Conservation (phyloP, 2,113 vertebrate species). For the Nothoprocta pentlandii region DNA sequence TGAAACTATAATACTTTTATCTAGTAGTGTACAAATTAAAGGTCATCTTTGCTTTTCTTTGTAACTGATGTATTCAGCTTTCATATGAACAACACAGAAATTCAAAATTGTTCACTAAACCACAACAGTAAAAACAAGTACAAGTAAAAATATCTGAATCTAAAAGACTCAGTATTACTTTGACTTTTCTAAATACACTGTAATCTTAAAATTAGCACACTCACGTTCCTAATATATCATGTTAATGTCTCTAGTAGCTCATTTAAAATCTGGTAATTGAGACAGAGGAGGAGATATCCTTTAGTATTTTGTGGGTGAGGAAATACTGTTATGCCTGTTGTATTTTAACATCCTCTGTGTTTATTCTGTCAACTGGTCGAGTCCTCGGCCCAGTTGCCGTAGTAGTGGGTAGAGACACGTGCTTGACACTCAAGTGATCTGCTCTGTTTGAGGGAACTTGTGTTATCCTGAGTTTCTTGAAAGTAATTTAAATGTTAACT, state of each 20-base stretch:
- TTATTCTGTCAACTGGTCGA: neutral
- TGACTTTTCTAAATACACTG: neutral
- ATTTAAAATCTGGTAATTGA: neutral
- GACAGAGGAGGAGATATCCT: neutral
- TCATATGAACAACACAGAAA: neutral
- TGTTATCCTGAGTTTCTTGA: neutral
- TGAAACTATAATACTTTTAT: neutral
- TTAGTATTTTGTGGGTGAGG: neutral
- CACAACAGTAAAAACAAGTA: neutral
- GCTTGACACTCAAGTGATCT: neutral
- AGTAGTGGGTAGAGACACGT: neutral
- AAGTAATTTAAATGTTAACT: neutral
- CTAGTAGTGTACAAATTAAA: neutral
- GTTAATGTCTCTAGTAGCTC: neutral
- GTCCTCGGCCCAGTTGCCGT: neutral
- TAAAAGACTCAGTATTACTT: neutral
- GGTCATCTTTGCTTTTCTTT: neutral
- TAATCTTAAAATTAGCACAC: neutral
- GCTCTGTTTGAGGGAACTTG: neutral
- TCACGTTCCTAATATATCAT: neutral
- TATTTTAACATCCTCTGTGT: neutral
- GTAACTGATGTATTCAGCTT: neutral
- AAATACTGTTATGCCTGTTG: rapidly evolving
- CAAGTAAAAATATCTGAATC: neutral
- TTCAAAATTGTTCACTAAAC: neutral